Evolutionary conservation across 2,888 invertebrate genomes (phyloP).

Genomic region (Ophion slaviceki): DNA sequence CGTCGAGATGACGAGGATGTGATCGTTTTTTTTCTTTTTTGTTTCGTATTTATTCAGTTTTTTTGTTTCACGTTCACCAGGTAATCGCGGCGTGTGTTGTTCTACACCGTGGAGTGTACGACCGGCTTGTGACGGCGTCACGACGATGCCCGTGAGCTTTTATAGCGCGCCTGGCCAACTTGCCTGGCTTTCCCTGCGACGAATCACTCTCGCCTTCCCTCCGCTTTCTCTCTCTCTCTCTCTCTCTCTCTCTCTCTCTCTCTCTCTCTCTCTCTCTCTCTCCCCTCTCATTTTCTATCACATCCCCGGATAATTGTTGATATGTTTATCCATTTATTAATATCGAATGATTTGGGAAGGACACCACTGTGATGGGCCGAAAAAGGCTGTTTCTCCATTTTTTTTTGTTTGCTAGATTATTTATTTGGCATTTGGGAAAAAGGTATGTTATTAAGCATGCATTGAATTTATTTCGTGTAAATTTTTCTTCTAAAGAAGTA

Average conservation of each 20-base stretch:
- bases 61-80: constrained; percentile 57
- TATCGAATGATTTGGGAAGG: too few relatives aligned
- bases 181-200: constrained; percentile 67
- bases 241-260: neutral
- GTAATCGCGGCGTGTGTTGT: constrained; percentile 60
- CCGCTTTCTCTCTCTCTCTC: neutral
- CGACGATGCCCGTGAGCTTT: constrained; percentile 77
- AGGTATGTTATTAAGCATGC: too few relatives aligned
- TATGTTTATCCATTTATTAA: too few relatives aligned
- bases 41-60: constrained; percentile 5
- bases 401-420: too few relatives aligned
- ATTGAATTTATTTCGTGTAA: too few relatives aligned
- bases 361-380: too few relatives aligned
- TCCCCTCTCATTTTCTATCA: too few relatives aligned
- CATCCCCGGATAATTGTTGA: too few relatives aligned
- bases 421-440: too few relatives aligned
- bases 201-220: constrained; percentile 44
- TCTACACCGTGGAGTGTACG: constrained; percentile 78
- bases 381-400: too few relatives aligned
- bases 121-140: constrained; percentile 80
- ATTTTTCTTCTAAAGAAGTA: too few relatives aligned
- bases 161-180: constrained; percentile 76
- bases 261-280: too few relatives aligned
- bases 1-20: constrained; percentile 10
- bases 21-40: neutral